phyloP scores from a whole-genome alignment of 1,140 invertebrate species.

The Daktulosphaira vitifoliae region DNA sequence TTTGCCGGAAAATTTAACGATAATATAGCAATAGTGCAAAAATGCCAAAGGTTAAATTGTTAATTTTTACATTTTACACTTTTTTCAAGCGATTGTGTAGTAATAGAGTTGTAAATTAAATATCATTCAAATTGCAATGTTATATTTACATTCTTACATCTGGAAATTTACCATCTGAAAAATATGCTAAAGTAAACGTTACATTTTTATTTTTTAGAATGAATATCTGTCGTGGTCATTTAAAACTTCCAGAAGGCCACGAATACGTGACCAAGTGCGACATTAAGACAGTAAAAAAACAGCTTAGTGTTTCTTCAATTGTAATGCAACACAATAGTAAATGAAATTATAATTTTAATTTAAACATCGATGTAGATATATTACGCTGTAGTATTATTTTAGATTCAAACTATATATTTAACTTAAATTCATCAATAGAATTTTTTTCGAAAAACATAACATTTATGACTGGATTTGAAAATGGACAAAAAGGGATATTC shows the following conservation, averaged over 20 bases:
- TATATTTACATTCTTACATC: too few relatives aligned
- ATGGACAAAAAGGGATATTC: background rate
- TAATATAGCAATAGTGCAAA: background rate
- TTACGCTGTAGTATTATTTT: too few relatives aligned
- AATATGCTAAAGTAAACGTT: too few relatives aligned
- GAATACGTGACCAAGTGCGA: background rate
- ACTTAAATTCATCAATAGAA: too few relatives aligned
- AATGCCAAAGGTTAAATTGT: background rate
- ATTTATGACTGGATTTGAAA: background rate
- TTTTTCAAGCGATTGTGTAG: too few relatives aligned
- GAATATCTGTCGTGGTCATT: background rate
- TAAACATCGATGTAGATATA: too few relatives aligned
- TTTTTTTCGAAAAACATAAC: background rate
- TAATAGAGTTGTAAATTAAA: too few relatives aligned
- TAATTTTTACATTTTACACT: too few relatives aligned
- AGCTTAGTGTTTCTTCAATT: constrained; percentile 1
- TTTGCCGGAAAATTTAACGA: background rate
- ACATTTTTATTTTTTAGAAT: background rate
- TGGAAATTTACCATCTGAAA: too few relatives aligned
- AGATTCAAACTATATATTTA: too few relatives aligned
- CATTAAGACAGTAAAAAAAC: background rate
- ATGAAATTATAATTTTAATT: too few relatives aligned
- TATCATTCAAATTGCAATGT: too few relatives aligned
- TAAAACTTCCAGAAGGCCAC: background rate
- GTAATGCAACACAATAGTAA: background rate